These are phyloP conservation scores for Okamejei kenojei DNA, from an alignment of 2,797 vertebrate species.

Conservation along the genomic window DNA sequence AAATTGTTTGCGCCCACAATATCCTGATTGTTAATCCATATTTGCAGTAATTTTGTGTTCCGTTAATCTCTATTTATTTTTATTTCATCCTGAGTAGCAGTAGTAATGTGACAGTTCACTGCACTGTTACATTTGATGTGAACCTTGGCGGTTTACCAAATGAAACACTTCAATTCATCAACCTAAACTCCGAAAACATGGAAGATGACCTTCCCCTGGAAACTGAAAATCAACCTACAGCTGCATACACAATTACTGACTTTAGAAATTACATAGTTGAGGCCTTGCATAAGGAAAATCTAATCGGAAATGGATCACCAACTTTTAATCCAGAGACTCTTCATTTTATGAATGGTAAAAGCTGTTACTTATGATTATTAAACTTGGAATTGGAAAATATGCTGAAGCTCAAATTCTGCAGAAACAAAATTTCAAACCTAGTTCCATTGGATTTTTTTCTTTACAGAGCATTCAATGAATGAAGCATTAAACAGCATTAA, in stretches of 20 bases:
- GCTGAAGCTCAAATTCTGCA: background rate
- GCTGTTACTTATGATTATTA: constrained; percentile 14
- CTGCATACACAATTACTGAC: constrained; percentile 66
- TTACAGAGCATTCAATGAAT: background rate
- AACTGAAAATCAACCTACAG: constrained; percentile 64
- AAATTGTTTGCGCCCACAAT: background rate
- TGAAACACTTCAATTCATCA: constrained; percentile 78
- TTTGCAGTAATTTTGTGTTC: background rate
- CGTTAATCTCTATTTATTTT: constrained; percentile 21
- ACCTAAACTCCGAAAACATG: constrained; percentile 80
- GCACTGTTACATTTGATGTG: constrained; percentile 72
- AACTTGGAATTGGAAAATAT: constrained; percentile 7
- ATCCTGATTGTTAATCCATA: background rate
- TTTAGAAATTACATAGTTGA: constrained; percentile 65
- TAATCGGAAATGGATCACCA: constrained; percentile 64
- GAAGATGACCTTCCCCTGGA: constrained; percentile 69
- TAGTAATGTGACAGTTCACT: constrained; percentile 69
- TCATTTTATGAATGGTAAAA: constrained; percentile 69
- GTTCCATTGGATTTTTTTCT: background rate
- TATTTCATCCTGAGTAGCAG: constrained; percentile 48
- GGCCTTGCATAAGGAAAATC: constrained; percentile 64
- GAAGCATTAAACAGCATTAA: background rate
- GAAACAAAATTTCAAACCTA: background rate
- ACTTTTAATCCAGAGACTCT: constrained; percentile 59
- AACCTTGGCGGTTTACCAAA: constrained; percentile 63